phyloP scores from a whole-genome alignment of 1,140 invertebrate genomes.

The Paraescarpia echinospica region DNA sequence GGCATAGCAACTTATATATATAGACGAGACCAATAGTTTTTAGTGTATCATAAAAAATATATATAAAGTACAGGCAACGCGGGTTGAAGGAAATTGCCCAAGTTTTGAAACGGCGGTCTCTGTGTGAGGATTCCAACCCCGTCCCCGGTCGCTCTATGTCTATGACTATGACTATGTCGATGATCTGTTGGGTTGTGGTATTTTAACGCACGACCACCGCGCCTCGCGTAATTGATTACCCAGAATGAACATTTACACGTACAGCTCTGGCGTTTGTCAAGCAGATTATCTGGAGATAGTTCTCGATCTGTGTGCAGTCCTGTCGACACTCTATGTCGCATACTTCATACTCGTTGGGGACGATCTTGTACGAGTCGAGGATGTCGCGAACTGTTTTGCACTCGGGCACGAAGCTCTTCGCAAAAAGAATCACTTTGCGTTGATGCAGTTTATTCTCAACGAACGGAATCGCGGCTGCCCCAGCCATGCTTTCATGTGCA shows the following conservation, averaged over 20 bases:
- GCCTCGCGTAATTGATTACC: too few relatives aligned
- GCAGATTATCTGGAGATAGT: conserved; percentile 54
- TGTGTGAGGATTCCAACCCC: too few relatives aligned
- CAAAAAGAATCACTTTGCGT: conserved; percentile 49
- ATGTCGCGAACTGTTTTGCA: conserved; percentile 39
- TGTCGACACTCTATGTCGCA: conserved; percentile 51
- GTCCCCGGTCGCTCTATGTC: too few relatives aligned
- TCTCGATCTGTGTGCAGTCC: conserved; percentile 52
- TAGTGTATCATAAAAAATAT: too few relatives aligned
- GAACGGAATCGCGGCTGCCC: conserved; percentile 45
- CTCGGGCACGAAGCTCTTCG: conserved; percentile 47
- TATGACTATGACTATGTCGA: too few relatives aligned
- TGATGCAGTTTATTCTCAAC: conserved; percentile 50
- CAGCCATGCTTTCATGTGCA: neutral
- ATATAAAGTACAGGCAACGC: too few relatives aligned
- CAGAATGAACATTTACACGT: conserved; percentile 20
- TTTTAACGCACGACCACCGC: too few relatives aligned
- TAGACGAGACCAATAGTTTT: too few relatives aligned
- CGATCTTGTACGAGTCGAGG: conserved; percentile 38
- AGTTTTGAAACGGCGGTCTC: too few relatives aligned
- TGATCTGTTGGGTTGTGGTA: too few relatives aligned
- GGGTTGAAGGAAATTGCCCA: too few relatives aligned
- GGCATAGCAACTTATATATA: too few relatives aligned
- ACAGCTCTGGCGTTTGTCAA: conserved; percentile 49
- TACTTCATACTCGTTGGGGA: conserved; percentile 40